Evolutionary conservation across 2,113 vertebrate genomes (phyloP).

Genomic region (Andinoacara biseriatus): DNA sequence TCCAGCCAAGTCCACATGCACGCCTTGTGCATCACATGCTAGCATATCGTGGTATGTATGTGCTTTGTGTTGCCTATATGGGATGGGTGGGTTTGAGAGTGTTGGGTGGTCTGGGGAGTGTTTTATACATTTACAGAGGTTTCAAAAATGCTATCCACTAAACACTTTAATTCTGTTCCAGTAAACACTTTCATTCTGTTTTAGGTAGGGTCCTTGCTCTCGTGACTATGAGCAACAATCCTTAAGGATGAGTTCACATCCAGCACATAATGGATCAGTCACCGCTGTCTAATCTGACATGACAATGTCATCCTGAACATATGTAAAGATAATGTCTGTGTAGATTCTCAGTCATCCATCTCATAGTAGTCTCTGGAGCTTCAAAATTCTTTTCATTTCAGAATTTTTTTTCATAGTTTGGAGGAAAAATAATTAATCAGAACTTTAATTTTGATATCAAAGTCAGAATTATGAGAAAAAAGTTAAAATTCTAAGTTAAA

Average conservation of each 20-base stretch:
- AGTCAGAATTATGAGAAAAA: background rate
- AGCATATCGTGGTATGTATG: constrained; percentile 44
- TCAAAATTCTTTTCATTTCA: too few relatives aligned
- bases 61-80: constrained; percentile 28
- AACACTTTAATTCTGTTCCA: background rate
- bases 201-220: background rate
- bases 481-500: background rate
- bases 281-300: too few relatives aligned
- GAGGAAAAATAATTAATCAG: too few relatives aligned
- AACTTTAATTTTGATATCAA: background rate
- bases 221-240: too few relatives aligned
- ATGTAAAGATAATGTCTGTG: too few relatives aligned
- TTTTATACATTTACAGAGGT: constrained; percentile 9
- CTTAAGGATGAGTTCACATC: too few relatives aligned
- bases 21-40: constrained; percentile 62
- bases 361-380: too few relatives aligned
- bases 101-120: background rate
- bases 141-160: background rate
- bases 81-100: constrained; percentile 11
- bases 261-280: too few relatives aligned
- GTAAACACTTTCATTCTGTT: background rate
- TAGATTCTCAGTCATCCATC: too few relatives aligned
- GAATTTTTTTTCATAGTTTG: too few relatives aligned
- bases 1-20: constrained; percentile 56
- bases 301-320: too few relatives aligned